Base-by-base conservation (phyloP, 2,888 invertebrate species). In the Nymphalis polychloros region DNA sequence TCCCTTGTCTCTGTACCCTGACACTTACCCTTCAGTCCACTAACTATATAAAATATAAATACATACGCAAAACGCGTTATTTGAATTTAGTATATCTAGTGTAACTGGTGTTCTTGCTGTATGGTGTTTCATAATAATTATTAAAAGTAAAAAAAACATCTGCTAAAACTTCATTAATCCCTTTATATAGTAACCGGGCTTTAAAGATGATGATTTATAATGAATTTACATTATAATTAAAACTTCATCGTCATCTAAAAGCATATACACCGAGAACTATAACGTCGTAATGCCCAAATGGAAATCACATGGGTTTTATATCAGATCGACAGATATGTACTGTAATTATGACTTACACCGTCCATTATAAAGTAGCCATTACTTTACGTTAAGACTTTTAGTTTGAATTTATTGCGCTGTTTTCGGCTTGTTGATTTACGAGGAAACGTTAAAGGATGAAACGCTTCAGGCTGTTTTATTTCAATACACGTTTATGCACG, bases 301-400 rank as follows among this genome's bases (percentile, higher is more conserved):
- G 13, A 55, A 55, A 35, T 16, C 55, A 55, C 8, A 55, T 55
- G 55, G 35, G 55, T 55, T 31, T 55, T 17, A n/a, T 20, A 35
- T 35, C 31, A 31, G 55, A 55, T 55, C 31, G 49, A 49, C n/a
- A 31, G 55, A n/a, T 31, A 55, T n/a, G 88, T 89, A 89, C 89
- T 80, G 77, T 89, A 90, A 91, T 92, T 92, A 90, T 87, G 84
- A 83, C 81, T 85, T 87, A 87, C 86, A 86, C 87, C 84, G 83
- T 86, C 88, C 89, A 91, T 91, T 92, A 92, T 92, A 89, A 91
- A 92, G 92, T 92, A 92, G 77, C 77, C 55, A 55, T 31, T 31
- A 55, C 31, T 55, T 55, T 55, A 35, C 8, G 31, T 35, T 17
- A 2, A 27, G 53, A 35, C 20, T 55, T 91, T 92, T 91, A 6